These are phyloP conservation scores for Anarrhichthys ocellatus DNA, from an alignment of 2,113 vertebrate species.

Conservation along the genomic window DNA sequence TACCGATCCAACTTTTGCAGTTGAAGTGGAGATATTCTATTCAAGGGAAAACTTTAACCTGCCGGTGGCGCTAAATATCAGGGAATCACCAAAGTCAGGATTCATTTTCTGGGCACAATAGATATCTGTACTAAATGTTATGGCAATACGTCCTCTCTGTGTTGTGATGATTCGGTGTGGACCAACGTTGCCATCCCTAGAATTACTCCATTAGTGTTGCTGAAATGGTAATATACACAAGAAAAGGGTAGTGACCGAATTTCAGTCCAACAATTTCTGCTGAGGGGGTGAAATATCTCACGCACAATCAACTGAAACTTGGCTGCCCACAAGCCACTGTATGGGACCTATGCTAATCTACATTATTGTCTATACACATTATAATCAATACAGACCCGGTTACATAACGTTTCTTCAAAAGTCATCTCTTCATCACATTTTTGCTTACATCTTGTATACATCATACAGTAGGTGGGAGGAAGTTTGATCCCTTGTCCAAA, in stretches of 20 bases:
- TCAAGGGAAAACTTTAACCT: not conserved
- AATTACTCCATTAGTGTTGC: not conserved
- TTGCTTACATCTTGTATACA: constrained; percentile 23
- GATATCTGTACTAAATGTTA: not conserved
- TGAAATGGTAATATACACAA: not conserved
- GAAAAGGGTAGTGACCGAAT: not conserved
- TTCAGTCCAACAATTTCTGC: not conserved
- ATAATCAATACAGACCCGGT: constrained; percentile 8
- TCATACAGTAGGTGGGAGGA: constrained; percentile 24
- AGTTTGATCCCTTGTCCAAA: constrained; percentile 49
- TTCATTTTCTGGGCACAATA: not conserved
- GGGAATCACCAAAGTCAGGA: not conserved
- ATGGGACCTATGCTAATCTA: not conserved
- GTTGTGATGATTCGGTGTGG: not conserved
- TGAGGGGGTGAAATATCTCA: not conserved
- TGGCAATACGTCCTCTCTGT: not conserved
- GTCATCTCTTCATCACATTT: not conserved
- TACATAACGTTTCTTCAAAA: constrained; percentile 9
- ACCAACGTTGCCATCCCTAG: not conserved
- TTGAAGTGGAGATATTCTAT: not conserved
- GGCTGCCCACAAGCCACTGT: not conserved
- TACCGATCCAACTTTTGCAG: too few relatives aligned
- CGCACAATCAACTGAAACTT: not conserved
- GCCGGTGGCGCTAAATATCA: not conserved
- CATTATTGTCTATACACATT: too few relatives aligned